Evolutionary conservation across 2,888 invertebrate genomes (phyloP), one percentile per base, ranked within the genome.

Genomic region (Mimachlamys varia): DNA sequence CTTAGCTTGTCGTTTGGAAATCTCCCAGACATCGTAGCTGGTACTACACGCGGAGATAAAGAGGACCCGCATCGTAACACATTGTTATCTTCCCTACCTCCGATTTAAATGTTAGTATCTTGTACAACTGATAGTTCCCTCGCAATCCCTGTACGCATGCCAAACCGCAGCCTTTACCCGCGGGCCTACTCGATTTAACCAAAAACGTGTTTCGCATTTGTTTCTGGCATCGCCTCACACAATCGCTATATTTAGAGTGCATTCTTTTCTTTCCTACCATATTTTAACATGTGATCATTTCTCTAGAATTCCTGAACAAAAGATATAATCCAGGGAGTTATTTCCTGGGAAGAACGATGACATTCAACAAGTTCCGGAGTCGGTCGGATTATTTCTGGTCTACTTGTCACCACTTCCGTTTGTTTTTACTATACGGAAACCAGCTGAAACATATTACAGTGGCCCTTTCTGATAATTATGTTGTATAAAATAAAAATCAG

Each of bases 21-120:
- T 13, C 13, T 76, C 76, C 76, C 76, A 76, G 76, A 76, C 76
- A 12, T 76, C 76, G 33, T 27, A 22, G 76, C 27, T 76, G 27
- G 76, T 76, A 76, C 76, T 76, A 76, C 76, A 76, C 27, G 76
- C 33, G 76, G 33, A 76, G 76, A 76, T 76, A 76, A 27, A 76
- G 62, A 76, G 33, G 33, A 76, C 76, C 76, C 12, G 76, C 76
- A 27, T 4, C 76, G 76, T 76, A 76, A 76, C 76, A 76, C 76
- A 76, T 76, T 76, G 76, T 76, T 76, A 76, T 76, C 76, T 76
- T 27, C 2, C 22, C 76, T 15, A 33, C 76, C 33, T 76, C 13
- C 2, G 76, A 76, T 76, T 76, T 76, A 76, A 76, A 76, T 76
- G 22, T 76, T 76, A 76, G 27, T 76, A 76, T 76, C 76, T 27